A percentile compares a stretch with the other conserved stretches of the same genome.
These are phyloP conservation scores for Ephialtes manifestator DNA, from an alignment of 2,888 invertebrate species.

Conservation along the genomic window DNA sequence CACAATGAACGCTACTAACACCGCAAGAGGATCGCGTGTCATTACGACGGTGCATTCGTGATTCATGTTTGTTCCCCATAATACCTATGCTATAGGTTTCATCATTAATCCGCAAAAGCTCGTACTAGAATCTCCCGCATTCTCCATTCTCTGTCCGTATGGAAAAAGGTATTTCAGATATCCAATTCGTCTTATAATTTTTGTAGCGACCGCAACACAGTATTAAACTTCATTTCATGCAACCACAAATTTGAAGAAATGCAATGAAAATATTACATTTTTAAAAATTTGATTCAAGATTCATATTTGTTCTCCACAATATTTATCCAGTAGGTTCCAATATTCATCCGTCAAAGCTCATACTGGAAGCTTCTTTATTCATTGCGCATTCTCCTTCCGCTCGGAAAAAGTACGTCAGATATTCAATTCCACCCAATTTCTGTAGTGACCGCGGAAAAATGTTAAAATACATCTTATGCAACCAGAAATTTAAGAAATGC, in stretches of 20 bases:
- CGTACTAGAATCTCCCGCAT: neutral
- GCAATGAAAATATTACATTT: neutral
- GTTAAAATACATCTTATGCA: no score
- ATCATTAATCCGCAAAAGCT: conserved; percentile 5
- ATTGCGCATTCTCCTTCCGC: no score
- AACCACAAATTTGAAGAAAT: neutral
- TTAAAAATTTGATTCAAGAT: no score
- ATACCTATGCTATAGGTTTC: conserved; percentile 26
- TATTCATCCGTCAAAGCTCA: no score
- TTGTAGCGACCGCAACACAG: neutral
- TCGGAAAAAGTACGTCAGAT: no score
- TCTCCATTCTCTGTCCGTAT: neutral
- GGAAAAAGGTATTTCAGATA: neutral
- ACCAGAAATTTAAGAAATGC: no score
- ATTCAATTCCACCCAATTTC: no score
- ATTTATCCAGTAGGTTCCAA: no score
- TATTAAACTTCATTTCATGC: neutral
- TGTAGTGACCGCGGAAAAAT: no score
- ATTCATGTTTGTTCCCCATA: conserved; percentile 28
- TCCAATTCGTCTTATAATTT: neutral
- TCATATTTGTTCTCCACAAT: no score
- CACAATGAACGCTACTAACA: conserved; percentile 45
- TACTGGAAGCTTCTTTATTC: no score
- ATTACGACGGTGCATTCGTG: conserved; percentile 39
- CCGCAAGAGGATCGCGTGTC: conserved; percentile 44